Conservation (phyloP, 2,113 vertebrate species). For the Guaruba guarouba region DNA sequence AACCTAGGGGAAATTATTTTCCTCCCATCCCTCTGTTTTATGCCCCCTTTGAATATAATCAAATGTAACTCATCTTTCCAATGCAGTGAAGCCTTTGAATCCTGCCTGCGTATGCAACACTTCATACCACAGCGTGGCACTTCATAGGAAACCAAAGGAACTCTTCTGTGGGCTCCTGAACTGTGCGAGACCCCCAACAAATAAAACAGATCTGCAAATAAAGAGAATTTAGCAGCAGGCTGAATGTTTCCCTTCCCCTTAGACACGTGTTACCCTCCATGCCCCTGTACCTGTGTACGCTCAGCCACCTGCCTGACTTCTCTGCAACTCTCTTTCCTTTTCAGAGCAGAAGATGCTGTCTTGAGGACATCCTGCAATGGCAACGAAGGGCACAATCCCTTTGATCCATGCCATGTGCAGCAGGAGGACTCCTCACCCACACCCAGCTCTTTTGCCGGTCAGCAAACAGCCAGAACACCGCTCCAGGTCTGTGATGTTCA, state of each 20-base stretch:
- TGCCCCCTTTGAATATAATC: not conserved
- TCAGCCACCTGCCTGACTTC: not conserved
- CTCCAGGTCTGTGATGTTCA: not conserved
- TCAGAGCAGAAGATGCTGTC: not conserved
- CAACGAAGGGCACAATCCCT: not conserved
- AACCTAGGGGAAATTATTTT: not conserved
- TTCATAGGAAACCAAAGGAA: not conserved
- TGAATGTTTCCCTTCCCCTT: not conserved
- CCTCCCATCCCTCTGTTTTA: not conserved
- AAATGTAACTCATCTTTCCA: not conserved
- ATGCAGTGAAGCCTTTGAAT: constrained; percentile 3
- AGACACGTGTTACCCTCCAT: not conserved
- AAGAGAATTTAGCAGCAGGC: not conserved
- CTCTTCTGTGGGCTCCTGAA: not conserved
- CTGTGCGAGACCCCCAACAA: not conserved
- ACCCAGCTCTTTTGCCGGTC: not conserved
- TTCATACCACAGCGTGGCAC: not conserved
- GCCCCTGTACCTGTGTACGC: not conserved
- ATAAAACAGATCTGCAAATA: not conserved
- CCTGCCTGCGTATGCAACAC: not conserved
- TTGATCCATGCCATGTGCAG: not conserved
- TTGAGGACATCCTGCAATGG: not conserved
- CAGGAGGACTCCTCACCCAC: not conserved
- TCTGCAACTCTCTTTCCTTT: not conserved
- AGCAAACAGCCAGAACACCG: not conserved